Evolutionary conservation across 2,888 invertebrate genomes (phyloP).

Genomic region (Rhagophthalmus giganteus): DNA sequence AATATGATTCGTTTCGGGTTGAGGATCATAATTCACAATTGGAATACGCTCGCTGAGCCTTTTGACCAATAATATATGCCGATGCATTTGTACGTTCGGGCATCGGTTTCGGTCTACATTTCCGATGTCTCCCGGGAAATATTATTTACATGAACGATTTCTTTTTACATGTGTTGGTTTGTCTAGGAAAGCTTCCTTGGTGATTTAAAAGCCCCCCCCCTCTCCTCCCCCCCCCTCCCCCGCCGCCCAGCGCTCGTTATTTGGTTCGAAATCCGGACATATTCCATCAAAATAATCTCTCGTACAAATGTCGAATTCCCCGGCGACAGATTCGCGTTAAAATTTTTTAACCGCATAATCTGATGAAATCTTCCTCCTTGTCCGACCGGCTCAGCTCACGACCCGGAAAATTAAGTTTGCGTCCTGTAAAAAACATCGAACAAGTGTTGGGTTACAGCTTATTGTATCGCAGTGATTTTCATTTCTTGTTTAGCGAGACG

Average conservation of each 20-base stretch:
- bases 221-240: too few species aligned
- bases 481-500: conserved; percentile 28
- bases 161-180: conserved; percentile 15
- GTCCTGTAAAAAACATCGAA: conserved; percentile 45
- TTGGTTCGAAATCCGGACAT: conserved; percentile 15
- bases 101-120: conserved; percentile 34
- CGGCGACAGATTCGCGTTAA: conserved; percentile 48
- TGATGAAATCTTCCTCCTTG: conserved; percentile 55
- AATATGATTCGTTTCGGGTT: conserved; percentile 56
- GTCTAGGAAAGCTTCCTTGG: not conserved
- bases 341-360: conserved; percentile 55
- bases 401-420: conserved; percentile 58
- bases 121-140: conserved; percentile 23
- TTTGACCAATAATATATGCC: conserved; percentile 57
- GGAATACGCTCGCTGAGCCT: conserved; percentile 53
- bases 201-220: too few species aligned
- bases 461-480: conserved; percentile 31
- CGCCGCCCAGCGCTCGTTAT: too few species aligned
- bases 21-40: conserved; percentile 56
- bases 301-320: conserved; percentile 47
- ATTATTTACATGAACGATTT: conserved; percentile 30
- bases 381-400: conserved; percentile 54
- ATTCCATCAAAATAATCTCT: conserved; percentile 42
- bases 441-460: conserved; percentile 46
- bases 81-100: conserved; percentile 41